Evolutionary conservation across 2,113 vertebrate genomes (phyloP).

Genomic region (Catharus fuscescens): DNA sequence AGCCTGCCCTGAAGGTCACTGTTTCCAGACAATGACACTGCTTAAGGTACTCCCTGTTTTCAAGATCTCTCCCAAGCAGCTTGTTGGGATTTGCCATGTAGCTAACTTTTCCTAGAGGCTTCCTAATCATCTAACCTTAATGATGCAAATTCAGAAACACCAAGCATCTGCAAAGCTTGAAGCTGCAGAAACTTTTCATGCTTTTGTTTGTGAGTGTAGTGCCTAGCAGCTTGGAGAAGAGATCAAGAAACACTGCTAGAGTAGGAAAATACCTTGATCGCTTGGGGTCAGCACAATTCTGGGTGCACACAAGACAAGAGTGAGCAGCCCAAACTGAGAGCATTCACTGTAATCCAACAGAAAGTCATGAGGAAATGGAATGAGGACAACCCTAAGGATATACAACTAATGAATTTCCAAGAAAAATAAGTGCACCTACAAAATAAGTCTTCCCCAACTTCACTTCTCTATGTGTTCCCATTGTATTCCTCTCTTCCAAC

Average conservation of each 20-base stretch:
- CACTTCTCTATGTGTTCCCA: accelerated
- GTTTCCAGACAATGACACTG: background rate
- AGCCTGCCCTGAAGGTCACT: background rate
- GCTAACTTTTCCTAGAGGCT: background rate
- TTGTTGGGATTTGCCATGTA: background rate
- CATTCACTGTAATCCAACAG: background rate
- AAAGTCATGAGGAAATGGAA: background rate
- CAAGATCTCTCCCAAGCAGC: background rate
- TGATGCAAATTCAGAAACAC: background rate
- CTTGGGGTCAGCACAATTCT: background rate
- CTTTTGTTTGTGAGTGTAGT: background rate
- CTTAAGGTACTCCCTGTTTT: background rate
- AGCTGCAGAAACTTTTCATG: background rate
- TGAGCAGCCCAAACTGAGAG: background rate
- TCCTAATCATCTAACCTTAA: background rate
- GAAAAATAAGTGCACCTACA: background rate
- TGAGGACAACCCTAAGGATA: background rate
- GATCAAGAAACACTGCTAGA: background rate
- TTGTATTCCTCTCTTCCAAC: background rate
- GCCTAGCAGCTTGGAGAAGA: background rate
- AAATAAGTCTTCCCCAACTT: background rate
- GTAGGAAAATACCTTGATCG: background rate
- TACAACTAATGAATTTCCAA: background rate
- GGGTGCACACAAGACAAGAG: background rate
- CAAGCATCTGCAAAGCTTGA: background rate